Conservation (phyloP, 1,140 invertebrate genomes). For the Diplogasteroides magnus region DNA sequence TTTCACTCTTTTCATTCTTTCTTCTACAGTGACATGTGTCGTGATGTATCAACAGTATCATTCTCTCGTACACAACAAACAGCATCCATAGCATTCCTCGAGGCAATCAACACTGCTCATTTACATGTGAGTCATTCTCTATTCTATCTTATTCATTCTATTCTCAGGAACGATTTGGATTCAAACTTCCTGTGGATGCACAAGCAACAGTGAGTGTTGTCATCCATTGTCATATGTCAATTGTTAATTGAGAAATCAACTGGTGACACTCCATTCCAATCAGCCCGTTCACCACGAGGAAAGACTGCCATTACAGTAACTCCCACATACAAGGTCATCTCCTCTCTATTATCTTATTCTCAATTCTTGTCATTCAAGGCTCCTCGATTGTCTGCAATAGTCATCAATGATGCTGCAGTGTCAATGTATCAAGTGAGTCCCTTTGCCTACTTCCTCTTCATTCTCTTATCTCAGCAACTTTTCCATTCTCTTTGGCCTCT, state of each 20-base stretch:
- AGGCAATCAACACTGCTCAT: no score
- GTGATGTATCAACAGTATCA: background rate
- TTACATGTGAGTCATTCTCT: no score
- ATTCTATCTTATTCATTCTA: no score
- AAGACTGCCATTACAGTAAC: background rate
- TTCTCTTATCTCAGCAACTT: background rate
- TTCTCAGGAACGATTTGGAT: background rate
- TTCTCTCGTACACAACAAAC: background rate
- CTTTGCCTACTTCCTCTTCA: no score
- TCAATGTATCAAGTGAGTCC: background rate
- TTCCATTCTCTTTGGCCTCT: background rate
- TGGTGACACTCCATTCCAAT: background rate
- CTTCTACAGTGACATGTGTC: no score
- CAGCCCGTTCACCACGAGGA: background rate
- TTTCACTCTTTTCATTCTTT: no score
- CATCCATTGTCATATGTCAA: background rate
- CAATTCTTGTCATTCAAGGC: no score
- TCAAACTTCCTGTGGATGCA: background rate
- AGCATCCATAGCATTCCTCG: background rate
- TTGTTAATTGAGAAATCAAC: background rate
- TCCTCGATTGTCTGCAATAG: background rate
- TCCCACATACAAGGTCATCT: background rate
- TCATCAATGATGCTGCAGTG: background rate
- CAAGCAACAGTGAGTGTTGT: background rate
- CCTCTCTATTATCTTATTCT: no score